phyloP scores from a whole-genome alignment of 2,888 invertebrate genomes.

The Tipula lateralis region DNA sequence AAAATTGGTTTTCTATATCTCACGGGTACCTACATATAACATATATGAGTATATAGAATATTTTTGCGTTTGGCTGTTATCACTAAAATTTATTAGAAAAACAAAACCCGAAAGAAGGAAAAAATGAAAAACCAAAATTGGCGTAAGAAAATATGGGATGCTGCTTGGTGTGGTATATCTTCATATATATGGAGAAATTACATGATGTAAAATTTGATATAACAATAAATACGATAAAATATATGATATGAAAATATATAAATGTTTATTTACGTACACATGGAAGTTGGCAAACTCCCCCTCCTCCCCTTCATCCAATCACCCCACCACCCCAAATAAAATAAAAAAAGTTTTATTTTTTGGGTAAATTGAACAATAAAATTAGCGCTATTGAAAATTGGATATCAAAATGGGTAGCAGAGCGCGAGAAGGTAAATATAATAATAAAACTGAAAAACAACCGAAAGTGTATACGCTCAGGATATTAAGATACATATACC shows the following conservation, averaged over 20 bases:
- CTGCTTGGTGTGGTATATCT: not conserved
- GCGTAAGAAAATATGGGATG: not conserved
- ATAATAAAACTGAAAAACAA: not conserved
- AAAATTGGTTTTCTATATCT: not conserved
- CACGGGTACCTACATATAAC: not conserved
- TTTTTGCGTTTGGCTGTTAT: not conserved
- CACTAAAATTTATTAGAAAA: not conserved
- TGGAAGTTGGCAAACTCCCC: not conserved
- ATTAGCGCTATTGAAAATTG: slow-evolving; percentile 1
- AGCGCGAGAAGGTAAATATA: not conserved
- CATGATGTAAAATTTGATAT: not conserved
- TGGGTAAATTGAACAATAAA: not conserved
- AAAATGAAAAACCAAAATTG: not conserved
- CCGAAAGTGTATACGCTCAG: not conserved
- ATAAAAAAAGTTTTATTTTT: not conserved
- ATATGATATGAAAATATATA: not conserved
- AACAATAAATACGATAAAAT: not conserved
- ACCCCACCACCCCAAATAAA: not conserved
- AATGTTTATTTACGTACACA: not conserved
- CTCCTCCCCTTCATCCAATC: too few species aligned
- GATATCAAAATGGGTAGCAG: not conserved
- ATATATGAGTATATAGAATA: not conserved
- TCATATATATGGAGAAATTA: not conserved
- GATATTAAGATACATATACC: not conserved
- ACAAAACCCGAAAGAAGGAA: not conserved